A percentile compares a stretch with the other conserved stretches of the same genome.
Conservation (phyloP, 2,113 vertebrate species). For the Proteles cristata region DNA sequence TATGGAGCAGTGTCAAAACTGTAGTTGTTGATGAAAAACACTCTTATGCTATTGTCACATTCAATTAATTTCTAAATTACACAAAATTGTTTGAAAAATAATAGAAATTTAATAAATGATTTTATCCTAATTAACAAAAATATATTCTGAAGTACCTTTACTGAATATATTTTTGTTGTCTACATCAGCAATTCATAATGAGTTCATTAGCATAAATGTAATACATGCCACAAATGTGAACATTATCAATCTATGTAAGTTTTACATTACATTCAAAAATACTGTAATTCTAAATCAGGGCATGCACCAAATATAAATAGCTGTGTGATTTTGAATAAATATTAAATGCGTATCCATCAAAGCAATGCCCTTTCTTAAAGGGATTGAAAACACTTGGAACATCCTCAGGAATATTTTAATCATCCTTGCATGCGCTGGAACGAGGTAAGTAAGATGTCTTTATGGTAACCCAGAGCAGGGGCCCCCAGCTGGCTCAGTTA, state of each 20-base stretch:
- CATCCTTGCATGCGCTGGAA: neutral
- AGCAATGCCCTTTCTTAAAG: neutral
- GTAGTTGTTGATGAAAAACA: slow-evolving; percentile 38
- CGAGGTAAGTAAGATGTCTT: neutral
- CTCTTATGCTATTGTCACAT: slow-evolving; percentile 16
- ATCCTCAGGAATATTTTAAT: neutral
- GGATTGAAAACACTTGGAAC: neutral
- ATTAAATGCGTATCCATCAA: neutral
- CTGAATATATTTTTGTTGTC: neutral
- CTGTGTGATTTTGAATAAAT: neutral
- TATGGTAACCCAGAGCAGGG: neutral
- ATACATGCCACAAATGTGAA: neutral
- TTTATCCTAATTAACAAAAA: neutral
- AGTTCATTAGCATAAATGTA: slow-evolving; percentile 1
- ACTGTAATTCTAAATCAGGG: neutral
- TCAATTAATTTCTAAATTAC: slow-evolving; percentile 35
- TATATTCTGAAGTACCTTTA: neutral
- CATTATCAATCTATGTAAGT: neutral
- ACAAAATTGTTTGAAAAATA: slow-evolving; percentile 29
- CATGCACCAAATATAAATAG: neutral
- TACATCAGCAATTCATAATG: neutral
- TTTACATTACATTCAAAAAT: slow-evolving; percentile 31
- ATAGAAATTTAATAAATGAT: neutral
- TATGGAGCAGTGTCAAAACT: neutral
- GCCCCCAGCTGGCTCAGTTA: neutral